Conservation (phyloP, 2,888 invertebrate species). For the Quadroppia sp. region DNA sequence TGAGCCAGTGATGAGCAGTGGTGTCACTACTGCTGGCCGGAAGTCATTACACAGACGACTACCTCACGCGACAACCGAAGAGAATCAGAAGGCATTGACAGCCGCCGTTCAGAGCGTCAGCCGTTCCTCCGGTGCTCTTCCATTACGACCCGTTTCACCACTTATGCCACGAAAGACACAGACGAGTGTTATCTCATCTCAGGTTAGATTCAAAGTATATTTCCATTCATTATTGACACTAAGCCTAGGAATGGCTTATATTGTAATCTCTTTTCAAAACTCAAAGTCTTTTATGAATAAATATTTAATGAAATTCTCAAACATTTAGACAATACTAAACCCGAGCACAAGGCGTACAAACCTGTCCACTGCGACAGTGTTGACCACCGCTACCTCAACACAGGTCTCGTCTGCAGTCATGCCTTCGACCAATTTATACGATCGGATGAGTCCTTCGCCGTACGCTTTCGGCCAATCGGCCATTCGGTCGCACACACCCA, state of each 20-base stretch:
- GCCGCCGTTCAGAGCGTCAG: conserved; percentile 39
- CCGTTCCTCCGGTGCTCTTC: background rate
- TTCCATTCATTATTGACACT: background rate
- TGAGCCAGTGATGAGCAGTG: background rate
- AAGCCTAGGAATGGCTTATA: too few species aligned
- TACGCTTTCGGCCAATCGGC: background rate
- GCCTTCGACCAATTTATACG: background rate
- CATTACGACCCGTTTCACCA: conserved; percentile 33
- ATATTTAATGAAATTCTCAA: too few species aligned
- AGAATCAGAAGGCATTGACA: conserved; percentile 47
- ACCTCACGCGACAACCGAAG: conserved; percentile 47
- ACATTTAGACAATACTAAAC: background rate
- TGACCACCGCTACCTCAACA: conserved; percentile 29
- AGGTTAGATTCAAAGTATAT: conserved; percentile 14
- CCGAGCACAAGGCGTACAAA: conserved; percentile 34
- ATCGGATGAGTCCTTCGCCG: conserved; percentile 14
- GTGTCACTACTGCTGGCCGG: conserved; percentile 41
- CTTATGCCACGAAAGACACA: conserved; percentile 17
- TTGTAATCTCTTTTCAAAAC: too few species aligned
- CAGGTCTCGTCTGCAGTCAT: conserved; percentile 21
- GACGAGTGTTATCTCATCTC: conserved; percentile 8
- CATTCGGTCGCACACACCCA: conserved; percentile 1
- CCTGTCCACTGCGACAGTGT: conserved; percentile 29
- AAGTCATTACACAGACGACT: conserved; percentile 45
- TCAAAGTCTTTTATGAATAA: too few species aligned